These are phyloP conservation scores for Leptura quadrifasciata DNA, from an alignment of 2,888 invertebrate genomes.

Conservation along the genomic window DNA sequence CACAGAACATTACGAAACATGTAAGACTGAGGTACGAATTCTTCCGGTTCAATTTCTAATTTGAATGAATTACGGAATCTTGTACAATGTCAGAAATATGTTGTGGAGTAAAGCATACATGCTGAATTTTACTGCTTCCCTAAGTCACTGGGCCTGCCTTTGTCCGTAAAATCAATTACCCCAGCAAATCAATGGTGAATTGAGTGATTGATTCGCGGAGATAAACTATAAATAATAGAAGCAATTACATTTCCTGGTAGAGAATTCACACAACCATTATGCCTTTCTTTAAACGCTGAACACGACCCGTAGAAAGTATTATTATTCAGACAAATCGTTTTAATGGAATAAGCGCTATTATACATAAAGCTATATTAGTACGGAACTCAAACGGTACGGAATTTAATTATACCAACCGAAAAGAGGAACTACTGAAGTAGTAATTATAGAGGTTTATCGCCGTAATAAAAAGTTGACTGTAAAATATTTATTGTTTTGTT, in stretches of 20 bases:
- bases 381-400: not conserved
- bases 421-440: not conserved
- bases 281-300: constrained; percentile 25
- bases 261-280: constrained; percentile 39
- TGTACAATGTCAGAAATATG: not conserved
- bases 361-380: not conserved
- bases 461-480: not conserved
- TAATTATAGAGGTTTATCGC: not conserved
- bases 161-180: not conserved
- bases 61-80: not conserved
- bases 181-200: not conserved
- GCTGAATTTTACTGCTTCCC: not conserved
- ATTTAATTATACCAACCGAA: not conserved
- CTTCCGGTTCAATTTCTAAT: constrained; percentile 7
- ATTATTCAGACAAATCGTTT: constrained; percentile 49
- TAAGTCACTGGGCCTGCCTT: not conserved
- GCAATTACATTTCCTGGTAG: constrained; percentile 35
- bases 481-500: not conserved
- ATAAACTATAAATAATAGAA: constrained; percentile 30
- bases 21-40: not conserved
- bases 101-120: not conserved
- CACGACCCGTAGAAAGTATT: constrained; percentile 46
- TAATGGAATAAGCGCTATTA: constrained; percentile 32
- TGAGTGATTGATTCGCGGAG: constrained; percentile 20
- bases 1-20: constrained; percentile 4